Base-by-base conservation (phyloP, 2,113 vertebrate species). In the Engraulis encrasicolus region DNA sequence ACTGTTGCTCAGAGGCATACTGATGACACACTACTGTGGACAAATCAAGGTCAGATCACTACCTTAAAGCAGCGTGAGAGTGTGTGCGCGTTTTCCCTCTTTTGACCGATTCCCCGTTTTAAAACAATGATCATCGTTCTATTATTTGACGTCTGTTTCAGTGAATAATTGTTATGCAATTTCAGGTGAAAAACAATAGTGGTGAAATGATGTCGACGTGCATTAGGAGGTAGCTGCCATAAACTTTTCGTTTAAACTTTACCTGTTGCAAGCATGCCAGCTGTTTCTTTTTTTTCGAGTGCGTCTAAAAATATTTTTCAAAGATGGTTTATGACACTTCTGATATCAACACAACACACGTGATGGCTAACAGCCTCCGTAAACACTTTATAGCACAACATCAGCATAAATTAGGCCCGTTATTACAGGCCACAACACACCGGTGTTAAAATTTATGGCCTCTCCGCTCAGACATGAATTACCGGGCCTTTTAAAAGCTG, bases 371-470 rank as follows among this genome's bases (percentile, higher is more conserved):
- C 88, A 87, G 88, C 84, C 48, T 85, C 81, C 38, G 87, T 92
- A 91, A 93, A 93, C 85, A 78, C 81, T 92, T 92, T 92, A 91
- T 78, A 86, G 91, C 87, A 87, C 85, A 89, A 90, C 88, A 92
- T 91, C 86, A 88, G 89, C 87, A 92, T 91, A 92, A 93, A 92
- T 91, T 90, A 90, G 85, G 81, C 86, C 85, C 84, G 88, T 89
- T 91, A 92, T 93, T 87, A 87, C 85, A 79, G 19, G 6, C 27
- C 85, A 83, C 83, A 80, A 6, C 38, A 45, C 58, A 85, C 82
- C 80, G 81, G 81, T 87, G 77, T 58, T 88, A 83, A 85, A 87
- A 87, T 90, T 91, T 89, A 90, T 81, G 38, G 84, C 84, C 85
- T 80, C 34, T 81, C 81, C 61, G 82, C 87, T 87, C 82, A 83